Evolutionary conservation across 2,888 invertebrate genomes (phyloP).

Genomic region (Gymnosoma rotundatum): DNA sequence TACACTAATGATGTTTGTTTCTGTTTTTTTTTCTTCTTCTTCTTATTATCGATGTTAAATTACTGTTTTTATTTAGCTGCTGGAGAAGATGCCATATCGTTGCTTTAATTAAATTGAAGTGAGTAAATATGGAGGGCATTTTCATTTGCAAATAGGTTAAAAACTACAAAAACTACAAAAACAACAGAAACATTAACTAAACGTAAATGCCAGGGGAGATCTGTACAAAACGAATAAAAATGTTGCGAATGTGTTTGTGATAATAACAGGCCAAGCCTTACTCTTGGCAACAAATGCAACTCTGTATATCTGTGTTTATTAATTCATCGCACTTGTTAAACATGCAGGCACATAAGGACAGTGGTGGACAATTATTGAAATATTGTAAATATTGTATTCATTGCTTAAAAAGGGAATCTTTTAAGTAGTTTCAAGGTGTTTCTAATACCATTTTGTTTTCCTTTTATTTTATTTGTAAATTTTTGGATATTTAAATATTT

Average conservation of each 20-base stretch:
- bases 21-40: neutral
- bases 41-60: slow-evolving; percentile 60
- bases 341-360: neutral
- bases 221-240: neutral
- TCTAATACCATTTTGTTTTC: too few relatives aligned
- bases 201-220: slow-evolving; percentile 21
- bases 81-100: slow-evolving; percentile 28
- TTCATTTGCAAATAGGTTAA: slow-evolving; percentile 25
- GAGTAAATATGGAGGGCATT: slow-evolving; percentile 49
- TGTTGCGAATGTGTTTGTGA: slow-evolving; percentile 2
- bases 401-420: too few relatives aligned
- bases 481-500: neutral
- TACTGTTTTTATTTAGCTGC: slow-evolving; percentile 40
- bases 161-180: slow-evolving; percentile 20
- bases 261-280: slow-evolving; percentile 19
- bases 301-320: slow-evolving; percentile 2
- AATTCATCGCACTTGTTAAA: slow-evolving; percentile 18
- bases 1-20: slow-evolving; percentile 31
- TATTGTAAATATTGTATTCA: too few relatives aligned
- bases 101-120: slow-evolving; percentile 58
- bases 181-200: slow-evolving; percentile 3
- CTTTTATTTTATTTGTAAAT: too few relatives aligned
- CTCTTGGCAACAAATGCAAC: slow-evolving; percentile 11
- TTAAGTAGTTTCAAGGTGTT: too few relatives aligned
- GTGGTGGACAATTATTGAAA: neutral